Evolutionary conservation across 2,888 invertebrate species (phyloP), one percentile per base, ranked within the genome.

Genomic region (Caenorhabditis macrosperma): DNA sequence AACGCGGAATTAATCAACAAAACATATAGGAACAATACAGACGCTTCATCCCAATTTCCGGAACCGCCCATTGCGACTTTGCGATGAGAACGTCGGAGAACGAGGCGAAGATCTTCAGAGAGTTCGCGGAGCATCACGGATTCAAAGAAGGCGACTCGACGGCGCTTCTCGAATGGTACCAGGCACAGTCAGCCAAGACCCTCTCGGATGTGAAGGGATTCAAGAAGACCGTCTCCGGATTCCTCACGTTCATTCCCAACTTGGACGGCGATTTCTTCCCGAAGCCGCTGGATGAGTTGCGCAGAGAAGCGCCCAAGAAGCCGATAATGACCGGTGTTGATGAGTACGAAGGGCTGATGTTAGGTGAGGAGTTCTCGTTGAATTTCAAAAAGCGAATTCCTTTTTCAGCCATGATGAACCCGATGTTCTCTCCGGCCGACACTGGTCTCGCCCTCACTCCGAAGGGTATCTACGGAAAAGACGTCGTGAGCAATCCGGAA

Each of bases 321-420:
- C 67, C 55, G 24, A 76, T 82, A 26, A 67, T 86, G 78, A 68
- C 74, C 12, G 86, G 86, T 4, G 68, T 81, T 15, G 80, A 74
- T 10, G 79, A 86, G 28, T 78, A 80, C 17, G 86, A 86, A 54
- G 86, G 86, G 2, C 75, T 86, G 1, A 75, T 86, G 26, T 81
- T 86, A 30, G 64, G 82, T 80, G 5, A 46, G 76, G 48, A 22
- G n/a, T 44, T 44, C 17, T 15, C 41, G 6, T 41, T 15, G 41
- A 5, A 41, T 4, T 41, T 41, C 9, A n/a, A n/a, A 46, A 7
- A 6, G 7, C 46, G 20, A 20, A 12, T 50, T 12, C 12, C 50
- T 9, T 26, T 50, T 50, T 24, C 52, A 33, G 61, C 57, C 10
- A 50, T 66, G 50, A 75, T 50, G 60, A 75, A 66, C 44, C 71